Conservation (phyloP, 2,113 vertebrate species). For the Acanthochromis polyacanthus region DNA sequence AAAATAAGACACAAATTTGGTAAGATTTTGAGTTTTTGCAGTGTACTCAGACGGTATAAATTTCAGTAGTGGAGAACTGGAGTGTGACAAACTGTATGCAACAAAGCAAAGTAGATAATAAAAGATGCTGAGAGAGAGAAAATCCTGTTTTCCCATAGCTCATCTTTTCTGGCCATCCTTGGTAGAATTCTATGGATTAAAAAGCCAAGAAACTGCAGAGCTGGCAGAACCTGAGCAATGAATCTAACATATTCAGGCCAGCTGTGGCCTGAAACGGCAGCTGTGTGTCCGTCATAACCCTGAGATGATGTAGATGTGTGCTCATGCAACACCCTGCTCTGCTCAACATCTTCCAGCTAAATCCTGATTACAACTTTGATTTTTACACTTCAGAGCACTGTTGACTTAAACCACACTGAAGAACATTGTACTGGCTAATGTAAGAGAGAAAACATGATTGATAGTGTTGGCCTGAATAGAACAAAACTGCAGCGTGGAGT, state of each 20-base stretch:
- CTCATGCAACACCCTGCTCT: not conserved
- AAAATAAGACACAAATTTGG: too few species aligned
- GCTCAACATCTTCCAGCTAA: not conserved
- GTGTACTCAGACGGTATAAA: conserved; percentile 4
- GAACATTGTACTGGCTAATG: not conserved
- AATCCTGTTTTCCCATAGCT: conserved; percentile 25
- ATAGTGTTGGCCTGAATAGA: conserved; percentile 34
- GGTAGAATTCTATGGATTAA: conserved; percentile 31
- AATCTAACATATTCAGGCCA: conserved; percentile 36
- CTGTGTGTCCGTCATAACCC: not conserved
- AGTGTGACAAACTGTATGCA: conserved; percentile 24
- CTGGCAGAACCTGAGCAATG: conserved; percentile 25
- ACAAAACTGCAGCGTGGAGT: not conserved
- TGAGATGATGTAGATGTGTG: not conserved
- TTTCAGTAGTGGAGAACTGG: conserved; percentile 36
- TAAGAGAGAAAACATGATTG: conserved; percentile 7
- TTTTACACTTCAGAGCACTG: not conserved
- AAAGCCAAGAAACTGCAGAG: conserved; percentile 52
- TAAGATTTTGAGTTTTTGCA: too few species aligned
- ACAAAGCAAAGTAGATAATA: conserved; percentile 2
- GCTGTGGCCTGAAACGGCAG: not conserved
- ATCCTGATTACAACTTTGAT: not conserved
- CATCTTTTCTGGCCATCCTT: conserved; percentile 23
- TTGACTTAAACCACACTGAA: not conserved
- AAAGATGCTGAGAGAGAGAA: conserved; percentile 23